A percentile compares a stretch with the other conserved stretches of the same genome.
These are phyloP conservation scores for Phaethon lepturus DNA, from an alignment of 2,113 vertebrate genomes.

Conservation along the genomic window DNA sequence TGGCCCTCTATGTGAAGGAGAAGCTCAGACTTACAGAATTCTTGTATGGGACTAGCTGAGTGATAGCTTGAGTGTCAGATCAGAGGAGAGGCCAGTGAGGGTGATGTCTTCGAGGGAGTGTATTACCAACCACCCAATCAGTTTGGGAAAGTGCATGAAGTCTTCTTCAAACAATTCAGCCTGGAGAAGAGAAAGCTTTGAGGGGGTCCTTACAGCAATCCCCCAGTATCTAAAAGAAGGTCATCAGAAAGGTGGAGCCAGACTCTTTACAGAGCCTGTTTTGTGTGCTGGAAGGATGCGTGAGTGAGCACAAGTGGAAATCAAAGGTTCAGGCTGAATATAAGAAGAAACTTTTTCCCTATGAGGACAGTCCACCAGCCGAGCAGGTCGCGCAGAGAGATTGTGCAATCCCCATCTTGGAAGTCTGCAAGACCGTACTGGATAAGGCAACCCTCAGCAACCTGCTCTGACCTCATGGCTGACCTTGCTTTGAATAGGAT, in stretches of 20 bases:
- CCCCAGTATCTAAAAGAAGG: background rate
- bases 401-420: rapidly evolving
- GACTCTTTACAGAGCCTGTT: background rate
- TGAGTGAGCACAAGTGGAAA: background rate
- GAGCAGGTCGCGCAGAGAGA: background rate
- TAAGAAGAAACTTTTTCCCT: background rate
- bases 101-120: background rate
- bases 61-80: background rate
- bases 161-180: background rate
- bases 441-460: background rate
- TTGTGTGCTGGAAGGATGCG: background rate
- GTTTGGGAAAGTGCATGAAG: background rate
- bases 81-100: background rate
- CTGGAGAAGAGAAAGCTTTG: background rate
- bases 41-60: background rate
- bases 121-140: too few species aligned
- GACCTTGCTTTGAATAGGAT: background rate
- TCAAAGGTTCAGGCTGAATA: background rate
- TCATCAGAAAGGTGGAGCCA: background rate
- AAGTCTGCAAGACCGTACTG: background rate
- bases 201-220: background rate
- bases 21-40: background rate
- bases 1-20: background rate
- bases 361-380: background rate
- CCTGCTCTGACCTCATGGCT: background rate